phyloP scores from a whole-genome alignment of 2,888 invertebrate species.

The Itoplectis maculator region DNA sequence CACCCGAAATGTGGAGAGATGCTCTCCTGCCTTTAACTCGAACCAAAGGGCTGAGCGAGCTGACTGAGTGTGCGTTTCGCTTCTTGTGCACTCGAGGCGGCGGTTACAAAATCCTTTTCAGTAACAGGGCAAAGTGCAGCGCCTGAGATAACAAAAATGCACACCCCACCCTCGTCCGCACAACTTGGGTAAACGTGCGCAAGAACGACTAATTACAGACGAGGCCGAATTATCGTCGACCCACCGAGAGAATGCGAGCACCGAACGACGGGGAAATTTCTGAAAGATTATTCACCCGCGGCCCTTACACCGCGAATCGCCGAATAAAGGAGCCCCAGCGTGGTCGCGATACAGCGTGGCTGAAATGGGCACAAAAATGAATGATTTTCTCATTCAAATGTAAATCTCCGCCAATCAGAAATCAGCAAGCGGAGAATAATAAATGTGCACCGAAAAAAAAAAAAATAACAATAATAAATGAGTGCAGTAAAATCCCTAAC shows the following conservation, averaged over 20 bases:
- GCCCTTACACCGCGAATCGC: conserved; percentile 14
- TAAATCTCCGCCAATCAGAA: not conserved
- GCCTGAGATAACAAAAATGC: conserved; percentile 18
- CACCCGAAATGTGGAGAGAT: conserved; percentile 18
- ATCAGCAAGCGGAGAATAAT: not conserved
- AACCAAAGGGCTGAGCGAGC: conserved; percentile 35
- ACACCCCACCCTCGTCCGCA: not conserved
- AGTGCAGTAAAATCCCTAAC: too few relatives aligned
- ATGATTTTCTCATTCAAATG: conserved; percentile 1
- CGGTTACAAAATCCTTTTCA: conserved; percentile 32
- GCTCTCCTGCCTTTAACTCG: conserved; percentile 46
- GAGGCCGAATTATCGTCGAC: not conserved
- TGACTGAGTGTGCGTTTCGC: conserved; percentile 29
- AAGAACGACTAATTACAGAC: conserved; percentile 36
- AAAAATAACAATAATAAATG: not conserved
- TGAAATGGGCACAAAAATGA: conserved; percentile 1
- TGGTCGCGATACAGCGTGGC: not conserved
- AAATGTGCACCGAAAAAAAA: not conserved
- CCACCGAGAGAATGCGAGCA: not conserved
- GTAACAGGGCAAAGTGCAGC: conserved; percentile 25
- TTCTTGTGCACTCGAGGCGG: conserved; percentile 23
- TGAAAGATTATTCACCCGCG: conserved; percentile 16
- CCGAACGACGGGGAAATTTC: not conserved
- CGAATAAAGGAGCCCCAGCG: not conserved
- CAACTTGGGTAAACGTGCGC: conserved; percentile 16